phyloP scores from a whole-genome alignment of 2,888 invertebrate species.

The Napeogenes inachia region DNA sequence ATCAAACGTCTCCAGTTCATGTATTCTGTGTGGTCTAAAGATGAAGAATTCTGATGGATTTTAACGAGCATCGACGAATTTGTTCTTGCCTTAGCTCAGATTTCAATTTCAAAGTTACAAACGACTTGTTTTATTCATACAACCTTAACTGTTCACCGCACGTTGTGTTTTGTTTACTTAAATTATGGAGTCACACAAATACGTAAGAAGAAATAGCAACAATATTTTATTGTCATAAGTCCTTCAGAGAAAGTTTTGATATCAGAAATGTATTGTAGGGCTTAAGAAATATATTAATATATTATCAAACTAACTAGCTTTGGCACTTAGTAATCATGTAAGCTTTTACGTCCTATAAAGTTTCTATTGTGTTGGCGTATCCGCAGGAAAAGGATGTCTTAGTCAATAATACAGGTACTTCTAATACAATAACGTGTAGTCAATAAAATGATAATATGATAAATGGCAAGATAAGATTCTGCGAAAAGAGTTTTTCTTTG shows the following conservation, averaged over 20 bases:
- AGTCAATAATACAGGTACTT: slow-evolving; percentile 16
- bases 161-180: background rate
- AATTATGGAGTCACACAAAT: slow-evolving; percentile 4
- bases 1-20: slow-evolving; percentile 13
- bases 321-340: slow-evolving; percentile 10
- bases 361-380: slow-evolving; percentile 15
- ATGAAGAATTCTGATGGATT: slow-evolving; percentile 26
- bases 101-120: slow-evolving; percentile 25
- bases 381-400: slow-evolving; percentile 31
- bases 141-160: slow-evolving; percentile 4
- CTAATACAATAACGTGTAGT: background rate
- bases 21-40: slow-evolving; percentile 27
- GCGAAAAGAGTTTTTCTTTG: no score
- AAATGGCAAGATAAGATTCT: background rate
- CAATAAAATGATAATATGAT: background rate
- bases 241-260: no score
- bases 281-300: background rate
- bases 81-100: slow-evolving; percentile 20
- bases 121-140: slow-evolving; percentile 19
- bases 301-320: background rate
- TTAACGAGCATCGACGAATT: slow-evolving; percentile 29
- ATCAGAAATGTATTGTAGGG: no score
- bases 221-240: no score
- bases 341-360: background rate
- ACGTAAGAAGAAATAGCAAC: no score